phyloP scores from a whole-genome alignment of 1,140 invertebrate genomes.

The Dolichoris vasculosae region DNA sequence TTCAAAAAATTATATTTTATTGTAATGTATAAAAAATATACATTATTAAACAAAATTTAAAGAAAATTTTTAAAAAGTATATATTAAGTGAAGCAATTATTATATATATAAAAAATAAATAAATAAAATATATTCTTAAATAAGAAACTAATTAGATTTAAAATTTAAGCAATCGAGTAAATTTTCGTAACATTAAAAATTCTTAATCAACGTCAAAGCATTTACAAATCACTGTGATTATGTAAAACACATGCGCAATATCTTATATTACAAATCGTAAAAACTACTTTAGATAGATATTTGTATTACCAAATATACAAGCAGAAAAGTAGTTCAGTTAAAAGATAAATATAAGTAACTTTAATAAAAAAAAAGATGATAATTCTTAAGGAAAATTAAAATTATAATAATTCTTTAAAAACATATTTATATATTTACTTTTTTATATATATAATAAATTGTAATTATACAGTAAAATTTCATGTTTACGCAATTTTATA shows the following conservation, averaged over 20 bases:
- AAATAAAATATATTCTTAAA: too few species aligned
- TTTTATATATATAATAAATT: not conserved
- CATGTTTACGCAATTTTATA: too few species aligned
- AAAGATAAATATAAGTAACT: not conserved
- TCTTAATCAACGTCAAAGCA: not conserved
- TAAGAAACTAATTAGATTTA: too few species aligned
- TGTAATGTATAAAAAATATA: too few species aligned
- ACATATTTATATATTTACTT: not conserved
- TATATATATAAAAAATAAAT: too few species aligned
- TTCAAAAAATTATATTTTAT: too few species aligned
- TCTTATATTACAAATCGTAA: not conserved
- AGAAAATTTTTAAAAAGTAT: too few species aligned
- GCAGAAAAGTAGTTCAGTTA: not conserved
- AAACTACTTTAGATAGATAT: not conserved
- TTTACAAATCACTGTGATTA: not conserved
- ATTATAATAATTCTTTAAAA: not conserved
- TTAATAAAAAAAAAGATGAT: not conserved
- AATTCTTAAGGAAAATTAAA: not conserved
- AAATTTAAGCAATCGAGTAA: not conserved
- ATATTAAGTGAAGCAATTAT: too few species aligned
- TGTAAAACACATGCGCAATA: not conserved
- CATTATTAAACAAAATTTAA: too few species aligned
- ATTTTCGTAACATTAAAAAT: not conserved
- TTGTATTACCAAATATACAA: not conserved
- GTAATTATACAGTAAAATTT: not conserved